Base-by-base conservation (phyloP, 1,140 invertebrate species). In the Nilaparvata lugens region DNA sequence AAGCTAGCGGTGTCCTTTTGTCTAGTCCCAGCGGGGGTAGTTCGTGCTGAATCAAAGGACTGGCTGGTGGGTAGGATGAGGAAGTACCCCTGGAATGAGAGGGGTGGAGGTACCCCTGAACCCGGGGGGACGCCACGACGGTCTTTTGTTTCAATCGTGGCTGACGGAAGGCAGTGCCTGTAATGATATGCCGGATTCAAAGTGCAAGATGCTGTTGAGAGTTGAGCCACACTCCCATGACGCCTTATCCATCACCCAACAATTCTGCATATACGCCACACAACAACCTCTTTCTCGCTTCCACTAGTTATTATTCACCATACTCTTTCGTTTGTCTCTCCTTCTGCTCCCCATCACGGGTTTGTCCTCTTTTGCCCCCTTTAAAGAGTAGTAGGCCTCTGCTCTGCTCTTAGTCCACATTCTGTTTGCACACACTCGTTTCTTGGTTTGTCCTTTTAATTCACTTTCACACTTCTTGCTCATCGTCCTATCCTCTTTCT, bases 141-240 rank as follows among this genome's bases (percentile, higher is more conserved):
- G 42, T 58, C 57, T 58, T 58, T 51, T 58, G 57, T 58, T 48
- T 58, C 57, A 58, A 52, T 58, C 45, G 45, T 48, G 13, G 42
- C 19, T 19, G 42, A 16, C 42, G 3, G 16, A 23, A 48, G 16
- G 45, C 45, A 18, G 13, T 2, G 5, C 21, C 21, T 21, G 42
- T 58, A 58, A 58, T 58, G 42, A 48, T 58, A 58, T 58, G 43
- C 57, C 40, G 24, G 18, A 28, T 35, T 25, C 53, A 16, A 48
- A 58, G 57, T 58, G 42, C 16, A 31, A 42, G 23, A 48, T 58
- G 43, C 57, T 58, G 57, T 58, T 58, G 57, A 58, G 57, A 58
- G n/a, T n/a, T n/a, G n/a, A n/a, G n/a, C 57, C 43, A 11, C 24
- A 51, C 9, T 51, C 57, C 57, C 57, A 13, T 3, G 45, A 23